Evolutionary conservation across 2,797 vertebrate genomes (phyloP), one percentile per base, ranked within the genome.

Genomic region (Scomberomorus guttatus): DNA sequence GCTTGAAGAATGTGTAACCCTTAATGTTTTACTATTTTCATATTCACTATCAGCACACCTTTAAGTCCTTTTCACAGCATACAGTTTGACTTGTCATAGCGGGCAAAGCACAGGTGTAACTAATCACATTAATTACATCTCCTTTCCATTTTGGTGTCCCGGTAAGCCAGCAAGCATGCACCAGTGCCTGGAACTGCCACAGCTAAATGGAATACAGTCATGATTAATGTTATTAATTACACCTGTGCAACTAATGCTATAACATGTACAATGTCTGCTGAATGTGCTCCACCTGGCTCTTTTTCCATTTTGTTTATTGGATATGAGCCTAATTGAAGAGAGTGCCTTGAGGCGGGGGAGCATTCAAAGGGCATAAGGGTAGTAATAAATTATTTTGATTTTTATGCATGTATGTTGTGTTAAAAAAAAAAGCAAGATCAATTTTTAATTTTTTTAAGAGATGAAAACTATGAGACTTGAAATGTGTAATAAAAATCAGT

Each of bases 251-350:
- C 37, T 77, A 25, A n/a, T 62, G 62, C 22, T 39, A 24, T 51
- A 32, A 61, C 24, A 18, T 37, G 37, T 39, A 27, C 37, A 17
- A n/a, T 3, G 3, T 39, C 59, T 46, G 52, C 39, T 56, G 48
- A 76, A 64, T 52, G 27, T 2, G 15, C 39, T 75, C 63, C 64
- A 58, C 13, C 22, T 51, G 46, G 29, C 62, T 63, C 2, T 15
- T 44, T 46, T 46, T 17, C 44, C 1, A 3, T 37, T 37, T 37
- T 37, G 34, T 37, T 37, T 37, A 32, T 32, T 32, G 32, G 32
- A 32, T 32, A 7, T 32, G 4, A 32, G 32, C 32, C 32, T 32
- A 32, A 32, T 32, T 32, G 7, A 32, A 32, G 32, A 32, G 7
- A 32, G 32, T 32, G 3, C 32, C 32, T 32, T 32, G 32, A 32